Base-by-base conservation (phyloP, 2,888 invertebrate genomes). In the Drosophila falleni region DNA sequence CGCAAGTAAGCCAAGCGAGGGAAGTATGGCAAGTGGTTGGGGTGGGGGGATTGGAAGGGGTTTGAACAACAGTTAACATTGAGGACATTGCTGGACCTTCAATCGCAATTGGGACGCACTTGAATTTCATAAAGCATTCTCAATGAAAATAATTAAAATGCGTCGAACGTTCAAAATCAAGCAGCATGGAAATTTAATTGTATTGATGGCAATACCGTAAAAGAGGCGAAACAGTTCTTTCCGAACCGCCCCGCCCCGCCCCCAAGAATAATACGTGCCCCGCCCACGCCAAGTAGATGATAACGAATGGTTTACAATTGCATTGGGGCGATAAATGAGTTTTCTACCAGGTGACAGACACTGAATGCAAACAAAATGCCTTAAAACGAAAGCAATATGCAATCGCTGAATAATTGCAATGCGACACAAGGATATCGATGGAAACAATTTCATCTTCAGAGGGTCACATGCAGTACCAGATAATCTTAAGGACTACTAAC, bases 61-160 rank as follows among this genome's bases (percentile, higher is more conserved):
- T n/a, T n/a, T n/a, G 56, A 19, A 56, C 16, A 53, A 26, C 50
- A 53, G 58, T 23, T 50, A 47, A 39, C 62, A 63, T 59, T 51
- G 46, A 65, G 69, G 49, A 55, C 65, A 54, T 46, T 62, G 16
- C 62, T 62, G 66, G 55, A 60, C 78, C 54, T 9, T 23, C 44
- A 41, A 37, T 31, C 51, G 79, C 75, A 68, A 75, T 71, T 79
- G 65, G 64, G 60, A 67, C 64, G 54, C 70, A 64, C 76, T 69
- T 67, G 76, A 76, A 87, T 81, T 87, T 85, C 89, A 85, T 85
- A 85, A 89, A 87, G 85, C 66, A 75, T 85, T 81, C 74, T 54
- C 84, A 89, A 87, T 83, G 85, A 84, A 85, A 89, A 89, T 85
- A 85, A 85, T 85, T 85, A 87, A 85, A 89, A 89, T 89, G 77